Evolutionary conservation across 2,888 invertebrate species (phyloP).

Genomic region (Ormia ochracea): DNA sequence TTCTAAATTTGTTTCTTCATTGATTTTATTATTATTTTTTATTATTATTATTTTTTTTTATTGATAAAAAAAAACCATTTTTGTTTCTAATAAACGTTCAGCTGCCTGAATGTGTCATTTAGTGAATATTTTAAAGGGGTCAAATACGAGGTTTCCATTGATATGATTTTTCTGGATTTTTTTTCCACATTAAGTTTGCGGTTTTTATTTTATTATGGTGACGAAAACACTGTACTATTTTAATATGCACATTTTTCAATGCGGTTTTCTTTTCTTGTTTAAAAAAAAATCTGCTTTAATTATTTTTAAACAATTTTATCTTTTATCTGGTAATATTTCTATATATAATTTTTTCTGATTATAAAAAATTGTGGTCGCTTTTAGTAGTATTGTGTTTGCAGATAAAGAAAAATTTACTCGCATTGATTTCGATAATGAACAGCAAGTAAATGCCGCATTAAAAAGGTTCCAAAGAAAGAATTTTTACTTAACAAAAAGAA

Average conservation of each 20-base stretch:
- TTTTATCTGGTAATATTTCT: not conserved
- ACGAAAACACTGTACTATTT: not conserved
- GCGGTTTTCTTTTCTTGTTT: no score
- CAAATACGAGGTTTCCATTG: constrained; percentile 41
- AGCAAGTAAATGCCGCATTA: no score
- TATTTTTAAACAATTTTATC: constrained; percentile 49
- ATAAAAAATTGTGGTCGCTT: constrained; percentile 28
- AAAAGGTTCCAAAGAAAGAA: no score
- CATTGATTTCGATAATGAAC: no score
- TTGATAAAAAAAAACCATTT: not conserved
- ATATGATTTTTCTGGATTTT: constrained; percentile 28
- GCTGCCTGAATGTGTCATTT: constrained; percentile 49
- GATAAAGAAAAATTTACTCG: constrained; percentile 21
- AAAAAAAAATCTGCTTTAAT: constrained; percentile 32
- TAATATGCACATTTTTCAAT: not conserved
- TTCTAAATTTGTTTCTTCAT: not conserved
- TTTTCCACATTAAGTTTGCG: not conserved
- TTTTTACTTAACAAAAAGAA: no score
- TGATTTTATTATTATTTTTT: no score
- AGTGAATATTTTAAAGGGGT: constrained; percentile 32
- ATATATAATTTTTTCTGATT: not conserved
- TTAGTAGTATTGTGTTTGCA: constrained; percentile 28
- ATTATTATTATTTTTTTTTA: no score
- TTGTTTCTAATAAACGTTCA: constrained; percentile 24
- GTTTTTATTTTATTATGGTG: not conserved